phyloP scores from a whole-genome alignment of 2,113 vertebrate genomes.

The Carassius gibelio region DNA sequence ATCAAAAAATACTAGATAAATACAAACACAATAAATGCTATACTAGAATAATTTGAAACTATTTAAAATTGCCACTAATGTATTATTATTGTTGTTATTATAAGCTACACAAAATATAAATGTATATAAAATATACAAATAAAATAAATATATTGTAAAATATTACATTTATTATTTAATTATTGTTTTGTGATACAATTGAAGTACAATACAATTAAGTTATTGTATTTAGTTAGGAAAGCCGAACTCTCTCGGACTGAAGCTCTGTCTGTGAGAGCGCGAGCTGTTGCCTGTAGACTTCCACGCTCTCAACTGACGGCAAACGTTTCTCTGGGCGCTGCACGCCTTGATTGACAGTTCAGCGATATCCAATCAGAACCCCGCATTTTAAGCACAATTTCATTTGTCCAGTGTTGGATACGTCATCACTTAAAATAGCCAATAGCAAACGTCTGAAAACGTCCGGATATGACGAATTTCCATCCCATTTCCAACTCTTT shows the following conservation, averaged over 20 bases:
- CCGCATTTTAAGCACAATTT: neutral
- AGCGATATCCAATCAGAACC: constrained; percentile 64
- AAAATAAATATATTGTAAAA: neutral
- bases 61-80: neutral
- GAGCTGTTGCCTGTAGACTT: constrained; percentile 63
- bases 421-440: constrained; percentile 44
- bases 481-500: constrained; percentile 55
- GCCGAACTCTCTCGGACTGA: neutral
- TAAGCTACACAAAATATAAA: neutral
- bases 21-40: too few relatives aligned
- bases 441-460: constrained; percentile 51
- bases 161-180: neutral
- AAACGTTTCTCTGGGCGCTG: constrained; percentile 37
- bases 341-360: constrained; percentile 71
- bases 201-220: neutral
- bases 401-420: constrained; percentile 53
- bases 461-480: constrained; percentile 9
- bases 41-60: neutral
- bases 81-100: neutral
- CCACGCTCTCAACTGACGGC: constrained; percentile 67
- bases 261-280: constrained; percentile 5
- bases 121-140: neutral
- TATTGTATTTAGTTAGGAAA: neutral
- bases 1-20: too few relatives aligned
- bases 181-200: neutral